Base-by-base conservation (phyloP, 30 jellyfish, hydroid and myxozoan genomes). In the Catostylus mosaicus region DNA sequence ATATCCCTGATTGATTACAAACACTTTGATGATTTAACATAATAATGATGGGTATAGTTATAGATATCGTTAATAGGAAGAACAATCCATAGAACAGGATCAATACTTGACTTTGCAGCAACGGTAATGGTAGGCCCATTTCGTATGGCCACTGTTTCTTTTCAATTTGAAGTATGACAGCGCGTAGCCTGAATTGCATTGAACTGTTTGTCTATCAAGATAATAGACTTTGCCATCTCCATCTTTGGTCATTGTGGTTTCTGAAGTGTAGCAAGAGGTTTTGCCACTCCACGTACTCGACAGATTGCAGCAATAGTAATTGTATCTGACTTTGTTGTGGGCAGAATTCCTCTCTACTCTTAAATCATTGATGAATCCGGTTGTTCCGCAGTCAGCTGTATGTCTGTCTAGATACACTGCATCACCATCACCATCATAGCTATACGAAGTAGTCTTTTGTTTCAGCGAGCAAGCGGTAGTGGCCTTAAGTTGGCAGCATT, bases 131-230 rank as follows among this genome's bases (percentile, higher is more conserved):
- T 80, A 80, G 27, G 82, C 48, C 62, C 59, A 63, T 65, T 51
- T 80, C 38, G 43, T 33, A 47, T 80, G 90, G 64, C 83, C 51
- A 23, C 69, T 5, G 66, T 80, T 67, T 24, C 90, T 33, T 29
- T 67, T 22, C 12, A 80, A 45, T 48, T 22, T 52, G 76, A 63
- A 36, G 61, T 80, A 80, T 12, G 83, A 47, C 82, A 80, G 64
- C 7, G 67, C 82, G 38, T 80, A 80, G 27, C 90, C 83, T 19
- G 76, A 26, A 7, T 31, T 46, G 76, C 90, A 80, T 27, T 18
- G 16, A 9, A 80, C 90, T 1, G 90, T 80, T 33, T 80, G 90
- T 35, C 90, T 34, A 54, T 80, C 90, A 10, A 80, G 83, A 64
- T 80, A 80, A 66, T 80, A 80, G 47, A 64, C 76, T 34, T 33